These are phyloP conservation scores for Melospiza georgiana DNA, from an alignment of 2,113 vertebrate species.

Conservation along the genomic window DNA sequence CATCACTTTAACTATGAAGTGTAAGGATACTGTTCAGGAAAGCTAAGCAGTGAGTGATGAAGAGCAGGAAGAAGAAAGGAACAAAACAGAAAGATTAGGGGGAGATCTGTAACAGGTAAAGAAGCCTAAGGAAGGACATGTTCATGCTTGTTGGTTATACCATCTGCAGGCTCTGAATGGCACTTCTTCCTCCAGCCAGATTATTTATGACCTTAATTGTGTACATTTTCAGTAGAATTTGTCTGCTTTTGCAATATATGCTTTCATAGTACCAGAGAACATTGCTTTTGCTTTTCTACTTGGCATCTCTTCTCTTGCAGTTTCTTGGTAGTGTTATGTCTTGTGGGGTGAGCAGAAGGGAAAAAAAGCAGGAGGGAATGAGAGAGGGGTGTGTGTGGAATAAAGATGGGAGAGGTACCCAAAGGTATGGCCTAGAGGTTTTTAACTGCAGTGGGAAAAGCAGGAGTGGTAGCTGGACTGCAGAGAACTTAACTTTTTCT, in stretches of 20 bases:
- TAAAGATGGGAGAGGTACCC: not conserved
- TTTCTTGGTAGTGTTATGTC: not conserved
- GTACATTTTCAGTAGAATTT: not conserved
- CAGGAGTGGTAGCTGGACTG: not conserved
- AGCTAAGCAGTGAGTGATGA: not conserved
- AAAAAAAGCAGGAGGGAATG: accelerated
- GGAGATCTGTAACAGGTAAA: not conserved
- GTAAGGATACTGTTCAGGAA: not conserved
- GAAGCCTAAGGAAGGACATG: not conserved
- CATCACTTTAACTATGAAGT: not conserved
- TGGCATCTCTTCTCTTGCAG: not conserved
- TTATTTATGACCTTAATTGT: not conserved
- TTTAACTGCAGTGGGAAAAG: not conserved
- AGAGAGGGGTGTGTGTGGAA: not conserved
- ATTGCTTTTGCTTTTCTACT: accelerated
- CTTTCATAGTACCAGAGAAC: not conserved
- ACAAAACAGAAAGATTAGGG: not conserved
- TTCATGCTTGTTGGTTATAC: not conserved
- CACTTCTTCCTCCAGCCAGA: not conserved
- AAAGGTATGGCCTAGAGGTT: not conserved
- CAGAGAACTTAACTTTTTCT: not conserved
- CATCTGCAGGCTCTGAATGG: not conserved
- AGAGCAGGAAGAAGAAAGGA: not conserved
- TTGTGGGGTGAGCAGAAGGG: too few relatives aligned
- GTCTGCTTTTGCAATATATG: not conserved